A percentile compares a stretch with the other conserved stretches of the same genome.
These are phyloP conservation scores for Pristionchus exspectatus DNA, from an alignment of 2,888 invertebrate genomes.

Conservation along the genomic window DNA sequence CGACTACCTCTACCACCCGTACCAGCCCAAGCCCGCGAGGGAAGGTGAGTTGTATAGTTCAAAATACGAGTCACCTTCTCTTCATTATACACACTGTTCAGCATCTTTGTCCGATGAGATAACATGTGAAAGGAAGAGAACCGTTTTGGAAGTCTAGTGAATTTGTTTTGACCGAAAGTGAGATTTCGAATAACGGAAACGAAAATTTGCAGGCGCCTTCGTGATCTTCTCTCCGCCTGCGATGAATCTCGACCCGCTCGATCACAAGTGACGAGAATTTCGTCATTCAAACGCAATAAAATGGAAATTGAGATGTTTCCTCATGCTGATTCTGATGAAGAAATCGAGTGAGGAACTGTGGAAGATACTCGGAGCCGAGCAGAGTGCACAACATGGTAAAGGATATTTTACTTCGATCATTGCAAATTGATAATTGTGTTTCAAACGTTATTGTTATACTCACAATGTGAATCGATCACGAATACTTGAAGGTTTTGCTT, in stretches of 20 bases:
- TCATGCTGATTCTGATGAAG: slow-evolving; percentile 29
- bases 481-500: neutral
- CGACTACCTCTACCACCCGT: slow-evolving; percentile 23
- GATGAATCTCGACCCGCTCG: slow-evolving; percentile 17
- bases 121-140: too few relatives aligned
- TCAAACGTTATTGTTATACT: too few relatives aligned
- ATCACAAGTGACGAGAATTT: neutral
- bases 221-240: slow-evolving; percentile 40
- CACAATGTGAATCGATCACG: neutral
- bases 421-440: too few relatives aligned
- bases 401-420: neutral
- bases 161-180: neutral
- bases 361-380: slow-evolving; percentile 45
- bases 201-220: slow-evolving; percentile 14
- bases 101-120: too few relatives aligned
- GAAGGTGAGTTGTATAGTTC: neutral
- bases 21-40: slow-evolving; percentile 19
- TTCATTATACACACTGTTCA: too few relatives aligned
- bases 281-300: neutral
- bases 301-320: neutral
- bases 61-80: neutral
- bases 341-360: slow-evolving; percentile 42
- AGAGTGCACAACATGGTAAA: slow-evolving; percentile 27
- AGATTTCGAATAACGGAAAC: neutral
- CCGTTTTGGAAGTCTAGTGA: too few relatives aligned